phyloP scores from a whole-genome alignment of 1,140 invertebrate species.

The Dryas iulia region DNA sequence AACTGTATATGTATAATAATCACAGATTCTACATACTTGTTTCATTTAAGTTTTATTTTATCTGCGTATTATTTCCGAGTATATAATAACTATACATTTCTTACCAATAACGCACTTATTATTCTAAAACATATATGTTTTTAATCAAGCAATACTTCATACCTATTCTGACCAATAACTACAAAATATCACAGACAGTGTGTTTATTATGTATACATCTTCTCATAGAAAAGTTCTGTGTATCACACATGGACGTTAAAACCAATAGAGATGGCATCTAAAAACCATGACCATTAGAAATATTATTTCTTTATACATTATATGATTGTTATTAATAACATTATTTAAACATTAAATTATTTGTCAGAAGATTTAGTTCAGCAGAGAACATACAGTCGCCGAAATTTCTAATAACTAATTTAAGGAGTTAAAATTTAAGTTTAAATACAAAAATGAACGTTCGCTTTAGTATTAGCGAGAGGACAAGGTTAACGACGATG shows the following conservation, averaged over 20 bases:
- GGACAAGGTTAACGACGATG: slow-evolving; percentile 28
- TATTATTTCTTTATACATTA: slow-evolving; percentile 65
- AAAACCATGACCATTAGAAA: slow-evolving; percentile 67
- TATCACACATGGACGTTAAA: slow-evolving; percentile 78
- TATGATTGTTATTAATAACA: slow-evolving; percentile 59
- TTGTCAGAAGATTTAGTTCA: slow-evolving; percentile 64
- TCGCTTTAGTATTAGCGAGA: slow-evolving; percentile 8
- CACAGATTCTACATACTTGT: slow-evolving; percentile 68
- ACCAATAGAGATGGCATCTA: slow-evolving; percentile 74
- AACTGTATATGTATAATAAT: slow-evolving; percentile 76
- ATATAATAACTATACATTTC: slow-evolving; percentile 71
- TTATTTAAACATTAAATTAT: slow-evolving; percentile 64
- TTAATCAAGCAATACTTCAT: slow-evolving; percentile 78
- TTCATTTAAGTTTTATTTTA: slow-evolving; percentile 54
- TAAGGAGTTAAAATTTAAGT: slow-evolving; percentile 12
- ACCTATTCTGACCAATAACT: slow-evolving; percentile 77
- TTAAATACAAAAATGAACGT: slow-evolving; percentile 16
- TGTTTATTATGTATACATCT: slow-evolving; percentile 80
- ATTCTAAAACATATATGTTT: slow-evolving; percentile 75
- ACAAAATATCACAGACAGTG: slow-evolving; percentile 80
- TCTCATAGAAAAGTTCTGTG: slow-evolving; percentile 78
- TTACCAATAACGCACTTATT: slow-evolving; percentile 73
- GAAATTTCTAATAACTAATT: slow-evolving; percentile 36
- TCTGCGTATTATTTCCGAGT: slow-evolving; percentile 62
- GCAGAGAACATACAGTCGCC: slow-evolving; percentile 41